Percentiles rank a stretch among this genome's conserved stretches.
Evolutionary conservation across 2,113 vertebrate species (phyloP).

Genomic region (Cercocebus atys): DNA sequence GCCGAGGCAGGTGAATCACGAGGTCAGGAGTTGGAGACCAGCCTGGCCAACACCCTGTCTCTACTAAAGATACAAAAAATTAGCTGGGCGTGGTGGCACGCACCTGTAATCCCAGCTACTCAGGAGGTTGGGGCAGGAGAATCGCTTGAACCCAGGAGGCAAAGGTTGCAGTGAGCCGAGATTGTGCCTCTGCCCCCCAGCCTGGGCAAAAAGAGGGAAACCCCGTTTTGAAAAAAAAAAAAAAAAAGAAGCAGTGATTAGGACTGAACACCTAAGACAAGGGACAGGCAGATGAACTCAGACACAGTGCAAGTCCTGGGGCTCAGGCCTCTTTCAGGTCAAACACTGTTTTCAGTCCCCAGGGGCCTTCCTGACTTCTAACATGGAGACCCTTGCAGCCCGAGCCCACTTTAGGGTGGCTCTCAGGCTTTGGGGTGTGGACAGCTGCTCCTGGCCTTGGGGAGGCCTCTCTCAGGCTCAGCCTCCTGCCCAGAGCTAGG

Average conservation of each 20-base stretch:
- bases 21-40: no score
- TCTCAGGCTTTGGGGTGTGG: not conserved
- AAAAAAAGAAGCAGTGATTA: not conserved
- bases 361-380: not conserved
- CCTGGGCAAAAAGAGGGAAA: no score
- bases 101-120: no score
- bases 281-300: not conserved
- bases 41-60: no score
- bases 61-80: no score
- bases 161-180: no score
- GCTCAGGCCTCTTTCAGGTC: not conserved
- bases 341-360: not conserved
- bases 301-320: not conserved
- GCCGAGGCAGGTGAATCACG: no score
- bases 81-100: no score
- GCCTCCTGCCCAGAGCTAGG: not conserved
- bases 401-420: not conserved
- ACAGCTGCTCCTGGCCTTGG: not conserved
- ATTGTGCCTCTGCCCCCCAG: no score
- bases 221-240: no score
- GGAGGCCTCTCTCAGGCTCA: not conserved
- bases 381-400: not conserved
- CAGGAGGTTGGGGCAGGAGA: no score
- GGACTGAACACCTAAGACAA: not conserved
- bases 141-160: no score